Evolutionary conservation across 1,140 invertebrate genomes (phyloP), one percentile per base, ranked within the genome.

Genomic region (Triops cancriformis): DNA sequence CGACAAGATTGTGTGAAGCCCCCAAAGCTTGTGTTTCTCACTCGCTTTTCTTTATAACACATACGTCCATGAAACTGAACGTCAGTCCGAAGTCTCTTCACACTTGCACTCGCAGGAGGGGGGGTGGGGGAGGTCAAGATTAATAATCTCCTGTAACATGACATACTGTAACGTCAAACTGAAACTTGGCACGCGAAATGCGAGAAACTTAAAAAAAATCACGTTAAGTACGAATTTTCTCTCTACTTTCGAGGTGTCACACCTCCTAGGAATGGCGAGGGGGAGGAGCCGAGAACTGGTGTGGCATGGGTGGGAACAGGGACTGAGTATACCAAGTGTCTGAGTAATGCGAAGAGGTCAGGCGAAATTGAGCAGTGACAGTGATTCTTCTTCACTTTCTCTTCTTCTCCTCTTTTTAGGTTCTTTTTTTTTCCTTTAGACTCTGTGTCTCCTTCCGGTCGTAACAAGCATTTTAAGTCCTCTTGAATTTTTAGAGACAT

Each of bases 321-420:
- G n/a, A 23, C 18, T n/a, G 51, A 23, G 51, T 64, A 23, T 64
- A 64, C 14, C 14, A 64, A 23, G 51, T 64, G 23, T 64, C 11
- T 64, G 51, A 64, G 23, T 64, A 37, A 64, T 64, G 51, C 51
- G 51, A 64, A 64, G 51, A 64, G 51, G 51, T 64, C 51, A 64
- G 51, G 51, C 51, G 51, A 64, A 64, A 64, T 64, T 64, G 51
- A 64, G 51, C 51, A 64, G 51, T 64, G 51, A 64, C 14, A 64
- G 51, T 64, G 51, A 64, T 14, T 64, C 51, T 64, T 64, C 51
- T 64, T 64, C 51, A 64, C 51, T 18, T 64, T 64, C 51, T 23
- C 23, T 64, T 9, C 23, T 64, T 64, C 14, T 64, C 18, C 51
- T 64, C 6, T 64, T 64, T 64, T 0, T 0, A n/a, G 5, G 51